Base-by-base conservation (phyloP, 2,888 invertebrate species). In the Parelbella ahira region DNA sequence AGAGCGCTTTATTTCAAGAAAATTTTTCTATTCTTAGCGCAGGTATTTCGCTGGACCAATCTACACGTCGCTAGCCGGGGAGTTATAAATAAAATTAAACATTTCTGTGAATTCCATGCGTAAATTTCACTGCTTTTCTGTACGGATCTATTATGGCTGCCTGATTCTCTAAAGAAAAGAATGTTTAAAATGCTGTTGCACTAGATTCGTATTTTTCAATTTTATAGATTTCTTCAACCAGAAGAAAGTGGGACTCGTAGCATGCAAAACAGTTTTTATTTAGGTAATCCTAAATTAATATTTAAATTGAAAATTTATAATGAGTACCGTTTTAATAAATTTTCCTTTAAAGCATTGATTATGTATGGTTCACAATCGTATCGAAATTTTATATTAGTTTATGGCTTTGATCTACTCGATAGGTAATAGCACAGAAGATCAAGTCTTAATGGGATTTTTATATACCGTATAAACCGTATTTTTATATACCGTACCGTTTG, bases 21-120 rank as follows among this genome's bases (percentile, higher is more conserved):
- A 52, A 64, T 61, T 63, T 64, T 64, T 71, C 68, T 74, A 72
- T 73, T 75, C 72, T 67, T 66, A 67, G 63, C 61, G 47, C 66
- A 71, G 66, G 68, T 70, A 74, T 67, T 68, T 68, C 57, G 50
- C 53, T 50, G 56, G 56, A 54, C 56, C 63, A 60, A 51, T 52
- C 3, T 6, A 54, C 50, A 50, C 54, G 53, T 49, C 49, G 53
- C 53, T 48, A 51, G 45, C 42, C 45, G 44, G 48, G 51, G 60
- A 46, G 49, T 48, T 55, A 59, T 53, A 64, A 68, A 68, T 66
- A 65, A 76, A 69, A 71, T 68, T 70, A 69, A 71, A 58, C 71
- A 67, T 55, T 60, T 61, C 54, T 62, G 60, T 68, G 57, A 66
- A 70, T 68, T 60, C 60, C 44, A 50, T 47, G 53, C 56, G 56